Base-by-base conservation (phyloP, 2,888 invertebrate genomes). In the Acrocera orbiculus region DNA sequence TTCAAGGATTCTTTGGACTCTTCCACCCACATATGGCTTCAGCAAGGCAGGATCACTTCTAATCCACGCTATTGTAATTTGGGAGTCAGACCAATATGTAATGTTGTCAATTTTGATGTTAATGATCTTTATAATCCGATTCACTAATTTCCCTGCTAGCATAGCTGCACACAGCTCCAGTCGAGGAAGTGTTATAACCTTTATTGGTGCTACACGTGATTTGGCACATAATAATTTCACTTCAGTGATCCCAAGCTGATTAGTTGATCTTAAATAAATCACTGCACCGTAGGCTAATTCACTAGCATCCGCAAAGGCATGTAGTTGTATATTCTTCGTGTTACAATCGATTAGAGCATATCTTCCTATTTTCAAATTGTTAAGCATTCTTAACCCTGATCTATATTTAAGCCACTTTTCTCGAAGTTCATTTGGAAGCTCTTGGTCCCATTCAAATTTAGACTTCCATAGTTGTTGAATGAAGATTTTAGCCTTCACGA, bases 271-370 rank as follows among this genome's bases (percentile, higher is more conserved):
- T 6, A 31, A 10, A 10, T 32, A 32, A n/a, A 27, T 13, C 8
- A 4, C 16, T 4, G 8, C 11, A 5, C 26, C 32, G 14, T 32
- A 32, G 19, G 26, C 32, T 19, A 8, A 6, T 14, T 32, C 26
- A 15, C 15, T 23, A n/a, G 32, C 26, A 32, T 32, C 32, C 6
- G 32, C n/a, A 14, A 16, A 32, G 2, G n/a, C 32, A 17, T 19
- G 26, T 5, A 32, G n/a, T 24, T 24, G 16, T n/a, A 20, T 10
- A 9, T 7, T 7, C 8, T 7, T 4, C 4, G 20, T 9, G 9
- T 20, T 6, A 20, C 20, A n/a, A n/a, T n/a, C n/a, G n/a, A n/a
- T n/a, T n/a, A n/a, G n/a, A n/a, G n/a, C n/a, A n/a, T n/a, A n/a
- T n/a, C n/a, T n/a, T n/a, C n/a, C n/a, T n/a, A n/a, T n/a, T n/a